Conservation (phyloP, 1,140 invertebrate genomes). For the Drosophila arizonae region DNA sequence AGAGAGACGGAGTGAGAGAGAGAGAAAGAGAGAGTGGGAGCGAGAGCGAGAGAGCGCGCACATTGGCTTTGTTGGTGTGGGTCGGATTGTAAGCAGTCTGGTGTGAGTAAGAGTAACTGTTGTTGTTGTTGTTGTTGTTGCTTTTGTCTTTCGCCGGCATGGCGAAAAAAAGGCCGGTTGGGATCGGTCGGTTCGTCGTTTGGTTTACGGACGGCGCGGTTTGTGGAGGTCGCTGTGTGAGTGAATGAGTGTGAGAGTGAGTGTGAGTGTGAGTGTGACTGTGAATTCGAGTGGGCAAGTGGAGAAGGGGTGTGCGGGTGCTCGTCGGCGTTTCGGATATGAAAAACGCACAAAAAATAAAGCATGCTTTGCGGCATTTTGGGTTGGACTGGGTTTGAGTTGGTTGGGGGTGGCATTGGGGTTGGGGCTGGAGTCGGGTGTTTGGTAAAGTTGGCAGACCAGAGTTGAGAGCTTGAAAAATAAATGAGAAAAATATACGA, state of each 20-base stretch:
- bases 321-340: conserved; percentile 82
- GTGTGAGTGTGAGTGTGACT: too few relatives aligned
- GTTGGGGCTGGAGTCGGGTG: conserved; percentile 5
- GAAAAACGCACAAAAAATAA: conserved; percentile 80
- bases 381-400: conserved; percentile 24
- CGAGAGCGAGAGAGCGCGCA: conserved; percentile 12
- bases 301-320: conserved; percentile 19
- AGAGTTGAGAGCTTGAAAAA: conserved; percentile 63
- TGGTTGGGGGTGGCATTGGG: background rate
- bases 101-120: conserved; percentile 17
- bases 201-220: conserved; percentile 25
- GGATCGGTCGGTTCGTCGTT: conserved; percentile 48
- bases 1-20: conserved; percentile 17
- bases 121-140: conserved; percentile 65
- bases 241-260: too few relatives aligned
- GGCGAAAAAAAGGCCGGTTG: conserved; percentile 75
- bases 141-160: conserved; percentile 78
- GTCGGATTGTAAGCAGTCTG: conserved; percentile 9
- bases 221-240: conserved; percentile 1
- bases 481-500: conserved; percentile 81
- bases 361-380: conserved; percentile 52
- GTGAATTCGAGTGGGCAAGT: background rate
- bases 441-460: conserved; percentile 40
- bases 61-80: conserved; percentile 14
- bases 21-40: conserved; percentile 22